Evolutionary conservation across 2,113 vertebrate species (phyloP), one percentile per base, ranked within the genome.

Genomic region (Muntiacus reevesi): DNA sequence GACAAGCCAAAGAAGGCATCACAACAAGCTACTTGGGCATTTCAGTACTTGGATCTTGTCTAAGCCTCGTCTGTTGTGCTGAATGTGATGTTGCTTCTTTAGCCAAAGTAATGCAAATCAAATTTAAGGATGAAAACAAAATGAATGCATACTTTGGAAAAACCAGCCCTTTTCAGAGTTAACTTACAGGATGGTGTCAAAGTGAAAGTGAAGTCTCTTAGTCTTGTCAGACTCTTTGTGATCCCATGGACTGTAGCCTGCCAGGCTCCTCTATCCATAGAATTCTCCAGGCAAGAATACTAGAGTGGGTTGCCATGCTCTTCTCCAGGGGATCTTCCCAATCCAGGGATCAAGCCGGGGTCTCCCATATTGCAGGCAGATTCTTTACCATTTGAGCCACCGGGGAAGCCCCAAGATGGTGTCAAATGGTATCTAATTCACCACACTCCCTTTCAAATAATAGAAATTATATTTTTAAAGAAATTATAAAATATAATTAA

Each of bases 51-150:
- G 67, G 89, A 55, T 95, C 52, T 59, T 74, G 3, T 79, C 64
- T 87, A 82, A 89, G 36, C 64, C 78, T 83, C 94, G 45, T 50
- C 71, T 54, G 36, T 64, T 76, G 36, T 13, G 3, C 36, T 71
- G 74, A 94, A 59, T 54, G n/a, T 64, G 90, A 81, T 21, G 5
- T 17, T 88, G 3, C 64, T 45, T 91, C 60, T 94, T 17, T 47
- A 15, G 47, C 25, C 74, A 96, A 97, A 97, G 43, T 13, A 82
- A 84, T 28, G 36, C 5, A 92, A 82, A 79, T 92, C 81, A 95
- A 71, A 92, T 7, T 90, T 30, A 96, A 96, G 43, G 60, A 14
- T 55, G 25, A 94, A 96, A 74, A 14, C 47, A 52, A 5, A 88
- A 97, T 67, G 43, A 87, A 95, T 83, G 15, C 13, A 74, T 19